A percentile compares a stretch with the other conserved stretches of the same genome.
Conservation (phyloP, 1,140 invertebrate genomes). For the Lepidotrigona ventralis region DNA sequence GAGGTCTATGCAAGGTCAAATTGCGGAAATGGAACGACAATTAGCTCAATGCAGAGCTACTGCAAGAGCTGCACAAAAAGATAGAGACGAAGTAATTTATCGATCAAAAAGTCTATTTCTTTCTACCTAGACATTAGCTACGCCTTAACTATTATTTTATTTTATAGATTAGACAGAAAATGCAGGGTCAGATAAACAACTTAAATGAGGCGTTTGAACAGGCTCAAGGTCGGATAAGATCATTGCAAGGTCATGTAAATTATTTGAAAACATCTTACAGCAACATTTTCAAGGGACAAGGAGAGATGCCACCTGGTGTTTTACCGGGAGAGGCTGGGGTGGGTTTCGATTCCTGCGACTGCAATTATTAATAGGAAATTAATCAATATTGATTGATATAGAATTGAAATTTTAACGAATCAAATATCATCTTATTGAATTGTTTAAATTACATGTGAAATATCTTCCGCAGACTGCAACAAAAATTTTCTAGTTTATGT, state of each 20-base stretch:
- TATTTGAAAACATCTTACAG: slow-evolving; percentile 82
- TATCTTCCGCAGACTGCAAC: neutral
- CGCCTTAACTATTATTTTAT: neutral
- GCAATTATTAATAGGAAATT: slow-evolving; percentile 65
- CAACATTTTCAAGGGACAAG: slow-evolving; percentile 71
- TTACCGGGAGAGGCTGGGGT: slow-evolving; percentile 59
- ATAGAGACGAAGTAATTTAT: slow-evolving; percentile 82
- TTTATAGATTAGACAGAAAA: slow-evolving; percentile 83
- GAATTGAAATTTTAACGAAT: slow-evolving; percentile 8
- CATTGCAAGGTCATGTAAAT: slow-evolving; percentile 84
- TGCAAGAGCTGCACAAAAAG: slow-evolving; percentile 83
- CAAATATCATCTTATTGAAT: neutral
- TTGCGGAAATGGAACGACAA: slow-evolving; percentile 84
- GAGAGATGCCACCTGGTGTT: slow-evolving; percentile 47
- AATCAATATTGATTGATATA: slow-evolving; percentile 1
- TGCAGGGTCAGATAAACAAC: slow-evolving; percentile 85
- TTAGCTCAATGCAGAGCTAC: slow-evolving; percentile 83
- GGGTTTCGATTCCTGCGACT: slow-evolving; percentile 73
- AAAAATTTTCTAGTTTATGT: slow-evolving; percentile 17
- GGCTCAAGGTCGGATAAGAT: slow-evolving; percentile 83
- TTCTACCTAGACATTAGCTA: neutral
- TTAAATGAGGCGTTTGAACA: slow-evolving; percentile 85
- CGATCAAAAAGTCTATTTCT: neutral
- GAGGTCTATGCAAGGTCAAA: slow-evolving; percentile 82
- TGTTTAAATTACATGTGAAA: slow-evolving; percentile 8